Conservation (phyloP, 2,888 invertebrate species). For the Sminthurides aquaticus region DNA sequence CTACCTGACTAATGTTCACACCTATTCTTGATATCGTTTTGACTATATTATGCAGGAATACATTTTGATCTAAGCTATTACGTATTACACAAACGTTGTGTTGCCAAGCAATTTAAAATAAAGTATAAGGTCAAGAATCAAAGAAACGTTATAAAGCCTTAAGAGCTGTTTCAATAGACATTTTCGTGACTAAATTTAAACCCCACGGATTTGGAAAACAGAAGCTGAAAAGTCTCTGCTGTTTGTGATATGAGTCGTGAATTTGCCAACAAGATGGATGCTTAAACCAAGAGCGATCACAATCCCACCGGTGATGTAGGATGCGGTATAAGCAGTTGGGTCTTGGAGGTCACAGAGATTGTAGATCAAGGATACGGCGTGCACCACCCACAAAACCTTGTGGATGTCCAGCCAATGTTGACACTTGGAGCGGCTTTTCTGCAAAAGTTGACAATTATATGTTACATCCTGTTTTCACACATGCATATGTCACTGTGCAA, state of each 20-base stretch:
- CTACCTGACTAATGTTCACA: too few relatives aligned
- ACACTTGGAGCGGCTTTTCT: conserved; percentile 12
- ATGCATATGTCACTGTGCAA: too few relatives aligned
- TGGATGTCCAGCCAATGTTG: conserved; percentile 15
- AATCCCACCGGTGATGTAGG: conserved; percentile 5
- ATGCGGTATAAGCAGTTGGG: conserved; percentile 5
- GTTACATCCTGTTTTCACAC: neutral
- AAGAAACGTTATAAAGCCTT: too few relatives aligned
- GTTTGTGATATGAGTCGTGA: conserved; percentile 4
- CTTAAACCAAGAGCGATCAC: neutral
- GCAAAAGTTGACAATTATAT: neutral
- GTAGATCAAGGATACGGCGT: conserved; percentile 6
- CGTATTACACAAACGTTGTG: too few relatives aligned
- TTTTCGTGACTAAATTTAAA: too few relatives aligned
- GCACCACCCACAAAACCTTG: conserved; percentile 3
- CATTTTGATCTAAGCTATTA: too few relatives aligned
- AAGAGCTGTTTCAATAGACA: too few relatives aligned
- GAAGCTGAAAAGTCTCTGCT: conserved; percentile 9
- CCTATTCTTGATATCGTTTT: too few relatives aligned
- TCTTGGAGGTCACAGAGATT: conserved; percentile 12
- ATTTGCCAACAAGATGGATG: conserved; percentile 11
- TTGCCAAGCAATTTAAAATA: too few relatives aligned
- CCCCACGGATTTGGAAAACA: neutral
- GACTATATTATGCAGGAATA: too few relatives aligned
- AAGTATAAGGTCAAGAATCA: too few relatives aligned